Evolutionary conservation across 35 echinoderm and acorn worm genomes (phyloP), one percentile per base, ranked within the genome.

Genomic region (Acanthaster planci): DNA sequence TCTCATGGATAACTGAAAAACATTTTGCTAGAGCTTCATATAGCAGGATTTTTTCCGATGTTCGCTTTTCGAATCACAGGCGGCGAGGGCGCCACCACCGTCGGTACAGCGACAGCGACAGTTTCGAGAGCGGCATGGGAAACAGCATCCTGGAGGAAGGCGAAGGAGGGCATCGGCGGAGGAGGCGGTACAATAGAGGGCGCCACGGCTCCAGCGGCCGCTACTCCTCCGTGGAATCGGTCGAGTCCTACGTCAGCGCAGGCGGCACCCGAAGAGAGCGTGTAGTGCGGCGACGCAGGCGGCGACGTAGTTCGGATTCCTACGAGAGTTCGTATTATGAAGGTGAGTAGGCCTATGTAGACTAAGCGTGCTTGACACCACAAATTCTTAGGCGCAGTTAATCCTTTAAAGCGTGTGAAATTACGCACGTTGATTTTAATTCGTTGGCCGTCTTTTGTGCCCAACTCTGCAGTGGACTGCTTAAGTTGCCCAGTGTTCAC

Each of bases 61-160:
- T n/a, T n/a, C n/a, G n/a, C n/a, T n/a, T n/a, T n/a, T 12, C 42
- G 42, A 47, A 47, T 47, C 42, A 12, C 42, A 72, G 64, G 64
- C 2, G 37, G 16, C 35, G 78, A 35, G 51, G 78, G 38, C 52
- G 84, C 64, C 76, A 58, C 14, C 44, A 84, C 1, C 54, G 44
- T 79, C 19, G 31, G 9, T 2, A 76, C 34, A 87, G 85, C 36
- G 85, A 92, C 52, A 75, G 80, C 51, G 84, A 92, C 16, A 68
- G 79, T n/a, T 79, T 88, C 26, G 92, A 85, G 37, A 85, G 78
- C 42, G 84, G 90, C 15, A 81, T 92, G 36, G 90, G 90, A 5
- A 12, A 52, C 1, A 91, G 84, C 50, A 81, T 89, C 39, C 17
- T 27, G 26, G 80, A 78, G 51, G 90, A 38, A 5, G 83, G 86